phyloP scores from a whole-genome alignment of 1,140 invertebrate species.

The Charaxes varanes region DNA sequence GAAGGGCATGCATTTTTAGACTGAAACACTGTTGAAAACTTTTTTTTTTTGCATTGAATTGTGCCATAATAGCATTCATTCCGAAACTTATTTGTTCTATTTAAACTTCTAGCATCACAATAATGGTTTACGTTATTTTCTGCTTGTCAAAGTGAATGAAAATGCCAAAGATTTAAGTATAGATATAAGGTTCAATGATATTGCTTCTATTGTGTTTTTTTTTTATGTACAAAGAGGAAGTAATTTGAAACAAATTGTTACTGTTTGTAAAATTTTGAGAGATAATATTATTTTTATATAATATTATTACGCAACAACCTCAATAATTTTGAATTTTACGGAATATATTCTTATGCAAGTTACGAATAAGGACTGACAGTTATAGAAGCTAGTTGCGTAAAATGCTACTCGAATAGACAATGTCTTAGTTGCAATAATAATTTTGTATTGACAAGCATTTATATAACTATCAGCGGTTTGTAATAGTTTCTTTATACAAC shows the following conservation, averaged over 20 bases:
- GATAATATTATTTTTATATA: slow-evolving; percentile 67
- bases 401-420: slow-evolving; percentile 50
- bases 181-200: slow-evolving; percentile 56
- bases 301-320: slow-evolving; percentile 42
- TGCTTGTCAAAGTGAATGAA: slow-evolving; percentile 45
- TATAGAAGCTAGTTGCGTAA: slow-evolving; percentile 47
- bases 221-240: no score
- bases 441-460: slow-evolving; percentile 42
- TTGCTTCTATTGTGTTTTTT: slow-evolving; percentile 40
- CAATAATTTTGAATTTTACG: slow-evolving; percentile 51
- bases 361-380: slow-evolving; percentile 62
- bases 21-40: no score
- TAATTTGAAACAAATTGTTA: slow-evolving; percentile 72
- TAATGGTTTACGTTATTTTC: slow-evolving; percentile 30
- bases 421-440: slow-evolving; percentile 40
- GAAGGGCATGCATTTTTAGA: no score
- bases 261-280: slow-evolving; percentile 54
- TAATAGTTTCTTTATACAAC: slow-evolving; percentile 21
- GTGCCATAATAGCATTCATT: slow-evolving; percentile 29
- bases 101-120: slow-evolving; percentile 31
- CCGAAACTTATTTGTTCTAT: no score
- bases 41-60: slow-evolving; percentile 17
- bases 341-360: slow-evolving; percentile 52
- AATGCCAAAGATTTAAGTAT: slow-evolving; percentile 70
- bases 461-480: slow-evolving; percentile 29